Base-by-base conservation (phyloP, 1,140 invertebrate species). In the Trichogramma pretiosum region DNA sequence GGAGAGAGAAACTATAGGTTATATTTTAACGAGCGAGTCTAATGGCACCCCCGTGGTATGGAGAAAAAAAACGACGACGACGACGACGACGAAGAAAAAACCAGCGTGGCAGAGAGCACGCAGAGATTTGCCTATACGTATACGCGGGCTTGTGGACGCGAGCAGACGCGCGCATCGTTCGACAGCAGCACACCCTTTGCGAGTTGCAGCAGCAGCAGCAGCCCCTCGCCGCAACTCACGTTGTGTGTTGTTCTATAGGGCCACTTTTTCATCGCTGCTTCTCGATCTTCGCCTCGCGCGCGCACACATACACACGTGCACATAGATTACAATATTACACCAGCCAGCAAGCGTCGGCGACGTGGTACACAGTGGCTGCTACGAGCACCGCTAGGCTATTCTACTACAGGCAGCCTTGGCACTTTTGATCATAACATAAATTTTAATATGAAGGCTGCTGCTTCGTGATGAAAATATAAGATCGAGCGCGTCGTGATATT, bases 401-500 rank as follows among this genome's bases (percentile, higher is more conserved):
- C 50, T 50, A 49, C 19, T 9, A n/a, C 34, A 9, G 45, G 33
- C 21, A n/a, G 18, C 34, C 21, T 28, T 38, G 50, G 56, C 58
- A 65, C 63, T 65, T 65, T 62, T 71, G 63, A 67, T 70, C 63
- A 58, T 67, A 67, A 69, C 68, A 71, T 70, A 69, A 72, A 71
- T 72, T 71, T 71, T 71, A 70, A 70, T 70, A 68, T 67, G 67
- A 70, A 61, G 59, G 13, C 50, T 60, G 55, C n/a, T n/a, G n/a
- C n/a, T n/a, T n/a, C n/a, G 58, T 70, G 68, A 72, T 72, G 67
- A 70, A 72, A 72, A 72, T 72, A 72, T 72, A 70, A 72, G 68
- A 70, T 65, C 63, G 60, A 48, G n/a, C n/a, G n/a, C n/a, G n/a
- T n/a, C 39, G 26, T 56, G 58, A 65, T 70, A 72, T 72, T 72